A percentile compares a stretch with the other conserved stretches of the same genome.
Evolutionary conservation across 2,113 vertebrate species (phyloP).

Genomic region (Oryzias curvinotus): DNA sequence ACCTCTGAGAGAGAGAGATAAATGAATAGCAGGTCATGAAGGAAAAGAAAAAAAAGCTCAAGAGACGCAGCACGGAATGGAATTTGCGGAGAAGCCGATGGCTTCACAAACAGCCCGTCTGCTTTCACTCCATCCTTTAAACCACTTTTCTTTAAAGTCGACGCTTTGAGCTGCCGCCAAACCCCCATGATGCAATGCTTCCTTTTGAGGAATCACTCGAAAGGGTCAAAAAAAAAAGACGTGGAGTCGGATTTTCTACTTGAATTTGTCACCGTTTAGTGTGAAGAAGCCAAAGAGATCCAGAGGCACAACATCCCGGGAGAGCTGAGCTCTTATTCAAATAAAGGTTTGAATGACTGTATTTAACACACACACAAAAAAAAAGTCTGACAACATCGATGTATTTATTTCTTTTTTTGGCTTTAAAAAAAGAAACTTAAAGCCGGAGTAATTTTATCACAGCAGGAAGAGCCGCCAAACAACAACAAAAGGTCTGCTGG

Average conservation of each 20-base stretch:
- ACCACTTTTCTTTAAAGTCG: slow-evolving; percentile 47
- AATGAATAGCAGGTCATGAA: slow-evolving; percentile 63
- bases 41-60: slow-evolving; percentile 56
- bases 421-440: slow-evolving; percentile 30
- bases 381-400: slow-evolving; percentile 38
- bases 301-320: slow-evolving; percentile 34
- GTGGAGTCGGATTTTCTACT: slow-evolving; percentile 31
- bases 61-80: slow-evolving; percentile 22
- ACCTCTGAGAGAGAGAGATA: slow-evolving; percentile 63
- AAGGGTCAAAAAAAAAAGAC: slow-evolving; percentile 34
- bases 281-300: slow-evolving; percentile 45
- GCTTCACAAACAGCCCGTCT: slow-evolving; percentile 46
- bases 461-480: slow-evolving; percentile 34
- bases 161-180: slow-evolving; percentile 51
- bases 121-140: slow-evolving; percentile 53
- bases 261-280: slow-evolving; percentile 55
- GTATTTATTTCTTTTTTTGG: slow-evolving; percentile 19
- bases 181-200: slow-evolving; percentile 32
- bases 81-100: slow-evolving; percentile 50
- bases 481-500: slow-evolving; percentile 21
- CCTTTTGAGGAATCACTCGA: slow-evolving; percentile 51
- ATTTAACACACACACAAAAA: slow-evolving; percentile 39
- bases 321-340: slow-evolving; percentile 42
- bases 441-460: slow-evolving; percentile 37
- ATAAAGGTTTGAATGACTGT: slow-evolving; percentile 44